These are phyloP conservation scores for Ichneumon xanthorius DNA, from an alignment of 2,888 invertebrate species.

Conservation along the genomic window DNA sequence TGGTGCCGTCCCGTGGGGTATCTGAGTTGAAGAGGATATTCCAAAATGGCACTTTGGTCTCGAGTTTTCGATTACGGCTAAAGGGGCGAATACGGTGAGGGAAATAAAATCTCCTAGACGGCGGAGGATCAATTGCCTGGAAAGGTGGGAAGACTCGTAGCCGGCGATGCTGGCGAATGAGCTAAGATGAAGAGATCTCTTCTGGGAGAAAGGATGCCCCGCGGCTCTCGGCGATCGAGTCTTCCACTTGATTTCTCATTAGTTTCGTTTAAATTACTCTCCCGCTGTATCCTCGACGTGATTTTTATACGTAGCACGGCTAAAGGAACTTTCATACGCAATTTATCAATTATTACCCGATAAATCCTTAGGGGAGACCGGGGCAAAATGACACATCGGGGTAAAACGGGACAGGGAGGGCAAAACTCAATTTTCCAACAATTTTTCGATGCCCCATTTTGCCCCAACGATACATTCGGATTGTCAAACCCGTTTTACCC, in stretches of 20 bases:
- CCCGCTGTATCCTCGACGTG: background rate
- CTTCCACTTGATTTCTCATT: slow-evolving; percentile 26
- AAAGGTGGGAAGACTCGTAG: slow-evolving; percentile 6
- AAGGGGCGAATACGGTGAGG: background rate
- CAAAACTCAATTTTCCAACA: no score
- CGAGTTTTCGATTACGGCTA: background rate
- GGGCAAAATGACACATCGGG: no score
- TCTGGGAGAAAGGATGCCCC: slow-evolving; percentile 13
- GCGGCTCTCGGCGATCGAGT: slow-evolving; percentile 24
- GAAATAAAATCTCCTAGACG: background rate
- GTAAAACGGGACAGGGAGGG: no score
- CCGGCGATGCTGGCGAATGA: background rate
- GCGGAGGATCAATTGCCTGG: slow-evolving; percentile 32
- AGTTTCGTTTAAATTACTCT: slow-evolving; percentile 23
- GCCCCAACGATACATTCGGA: no score
- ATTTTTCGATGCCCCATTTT: no score
- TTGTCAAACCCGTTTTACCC: no score
- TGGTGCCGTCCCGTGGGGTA: background rate
- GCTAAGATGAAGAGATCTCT: slow-evolving; percentile 24
- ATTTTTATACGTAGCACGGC: background rate
- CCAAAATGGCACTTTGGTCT: background rate
- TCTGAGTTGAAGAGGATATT: background rate
- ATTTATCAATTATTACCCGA: background rate
- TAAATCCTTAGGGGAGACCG: background rate
- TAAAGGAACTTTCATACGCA: background rate